phyloP scores from a whole-genome alignment of 1,140 invertebrate species.

The Drosophila novamexicana region DNA sequence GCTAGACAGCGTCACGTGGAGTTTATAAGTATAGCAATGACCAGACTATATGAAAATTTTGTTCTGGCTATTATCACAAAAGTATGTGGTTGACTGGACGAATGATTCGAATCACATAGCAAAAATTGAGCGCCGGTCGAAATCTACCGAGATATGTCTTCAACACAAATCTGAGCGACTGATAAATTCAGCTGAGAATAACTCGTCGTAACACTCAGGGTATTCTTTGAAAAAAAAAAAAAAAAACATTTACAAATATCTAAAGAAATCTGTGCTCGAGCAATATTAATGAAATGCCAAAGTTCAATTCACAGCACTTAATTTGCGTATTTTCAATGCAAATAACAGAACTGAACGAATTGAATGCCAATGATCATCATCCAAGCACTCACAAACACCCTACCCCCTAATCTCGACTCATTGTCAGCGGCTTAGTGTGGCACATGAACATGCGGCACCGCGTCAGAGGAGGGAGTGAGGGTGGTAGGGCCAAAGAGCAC shows the following conservation, averaged over 20 bases:
- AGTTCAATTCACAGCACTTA: constrained; percentile 19
- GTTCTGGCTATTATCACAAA: neutral
- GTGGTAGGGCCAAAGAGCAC: too few species aligned
- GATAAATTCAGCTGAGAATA: too few species aligned
- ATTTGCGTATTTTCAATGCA: constrained; percentile 17
- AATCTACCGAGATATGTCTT: too few species aligned
- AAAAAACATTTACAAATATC: neutral
- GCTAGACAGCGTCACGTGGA: constrained; percentile 4
- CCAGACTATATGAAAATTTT: neutral
- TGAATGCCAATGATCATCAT: constrained; percentile 11
- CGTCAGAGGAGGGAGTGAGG: neutral
- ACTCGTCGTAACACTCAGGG: too few species aligned
- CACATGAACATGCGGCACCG: constrained; percentile 26
- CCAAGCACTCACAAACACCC: neutral
- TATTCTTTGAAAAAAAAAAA: too few species aligned
- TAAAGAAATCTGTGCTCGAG: constrained; percentile 9
- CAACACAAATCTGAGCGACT: too few species aligned
- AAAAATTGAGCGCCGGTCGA: too few species aligned
- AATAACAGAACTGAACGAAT: constrained; percentile 16
- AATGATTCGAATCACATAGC: too few species aligned
- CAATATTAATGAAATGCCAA: constrained; percentile 10
- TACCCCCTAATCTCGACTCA: constrained; percentile 24
- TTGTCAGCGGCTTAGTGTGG: constrained; percentile 48
- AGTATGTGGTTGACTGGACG: too few species aligned
- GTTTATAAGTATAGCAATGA: neutral